A percentile compares a stretch with the other conserved stretches of the same genome.
phyloP scores from a whole-genome alignment of 1,140 invertebrate genomes.

The Drosophila ercepeae region DNA sequence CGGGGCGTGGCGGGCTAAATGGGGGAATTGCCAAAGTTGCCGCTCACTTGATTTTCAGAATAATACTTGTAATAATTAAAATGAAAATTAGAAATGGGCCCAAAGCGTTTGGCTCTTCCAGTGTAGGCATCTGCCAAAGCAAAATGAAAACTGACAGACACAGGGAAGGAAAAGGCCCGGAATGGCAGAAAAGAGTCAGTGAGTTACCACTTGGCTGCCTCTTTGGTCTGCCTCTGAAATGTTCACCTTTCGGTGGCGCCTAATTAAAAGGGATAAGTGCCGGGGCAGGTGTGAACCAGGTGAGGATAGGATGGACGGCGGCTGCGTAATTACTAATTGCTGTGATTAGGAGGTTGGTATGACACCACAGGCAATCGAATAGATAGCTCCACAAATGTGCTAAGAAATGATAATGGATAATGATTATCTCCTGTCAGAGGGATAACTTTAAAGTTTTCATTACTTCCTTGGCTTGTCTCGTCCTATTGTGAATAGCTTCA shows the following conservation, averaged over 20 bases:
- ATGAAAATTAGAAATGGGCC: slow-evolving; percentile 75
- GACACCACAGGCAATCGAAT: slow-evolving; percentile 10
- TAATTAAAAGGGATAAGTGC: slow-evolving; percentile 79
- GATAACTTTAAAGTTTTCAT: background rate
- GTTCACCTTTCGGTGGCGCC: slow-evolving; percentile 73
- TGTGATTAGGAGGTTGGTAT: slow-evolving; percentile 56
- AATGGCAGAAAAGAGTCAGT: slow-evolving; percentile 2
- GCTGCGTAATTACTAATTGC: slow-evolving; percentile 73
- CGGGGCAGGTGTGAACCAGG: slow-evolving; percentile 68
- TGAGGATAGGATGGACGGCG: slow-evolving; percentile 7
- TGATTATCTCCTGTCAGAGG: background rate
- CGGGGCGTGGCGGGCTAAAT: background rate
- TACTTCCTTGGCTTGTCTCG: no score
- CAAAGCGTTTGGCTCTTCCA: slow-evolving; percentile 33
- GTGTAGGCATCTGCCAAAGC: slow-evolving; percentile 59
- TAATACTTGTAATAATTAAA: slow-evolving; percentile 80
- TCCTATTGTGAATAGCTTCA: background rate
- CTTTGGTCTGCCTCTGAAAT: slow-evolving; percentile 42
- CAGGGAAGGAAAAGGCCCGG: background rate
- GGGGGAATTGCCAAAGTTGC: slow-evolving; percentile 54
- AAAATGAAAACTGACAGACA: slow-evolving; percentile 36
- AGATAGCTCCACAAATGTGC: slow-evolving; percentile 2
- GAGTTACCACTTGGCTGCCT: slow-evolving; percentile 49
- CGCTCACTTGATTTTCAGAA: slow-evolving; percentile 74
- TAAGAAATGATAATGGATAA: background rate